A percentile compares a stretch with the other conserved stretches of the same genome.
These are phyloP conservation scores for Hydrolagus colliei DNA, from an alignment of 2,797 vertebrate species.

Conservation along the genomic window DNA sequence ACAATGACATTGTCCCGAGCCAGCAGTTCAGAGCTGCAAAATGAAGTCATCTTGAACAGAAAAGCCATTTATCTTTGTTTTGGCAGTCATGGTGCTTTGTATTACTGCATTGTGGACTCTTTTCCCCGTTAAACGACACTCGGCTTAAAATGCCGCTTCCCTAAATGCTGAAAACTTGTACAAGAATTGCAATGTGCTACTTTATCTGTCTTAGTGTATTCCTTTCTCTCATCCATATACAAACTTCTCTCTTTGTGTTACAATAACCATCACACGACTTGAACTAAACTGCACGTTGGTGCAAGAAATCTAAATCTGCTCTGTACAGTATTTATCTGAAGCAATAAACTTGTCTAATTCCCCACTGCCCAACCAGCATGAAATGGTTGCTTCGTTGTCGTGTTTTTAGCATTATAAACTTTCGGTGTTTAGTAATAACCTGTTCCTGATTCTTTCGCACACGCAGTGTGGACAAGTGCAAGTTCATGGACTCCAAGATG, in stretches of 20 bases:
- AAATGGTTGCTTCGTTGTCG: background rate
- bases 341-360: background rate
- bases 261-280: no score
- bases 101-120: background rate
- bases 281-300: no score
- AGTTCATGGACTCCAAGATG: conserved; percentile 99
- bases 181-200: background rate
- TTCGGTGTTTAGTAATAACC: background rate
- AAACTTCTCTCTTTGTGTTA: no score
- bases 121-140: background rate
- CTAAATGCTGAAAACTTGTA: background rate
- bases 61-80: no score
- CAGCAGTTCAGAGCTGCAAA: no score
- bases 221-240: no score
- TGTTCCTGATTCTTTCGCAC: conserved; percentile 24
- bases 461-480: conserved; percentile 88
- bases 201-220: background rate
- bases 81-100: no score
- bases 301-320: no score
- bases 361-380: background rate
- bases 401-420: background rate
- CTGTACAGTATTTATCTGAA: background rate
- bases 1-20: no score
- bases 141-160: background rate
- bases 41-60: no score